Evolutionary conservation across 1,140 invertebrate genomes (phyloP), one percentile per base, ranked within the genome.

Genomic region (Drosophila miranda): DNA sequence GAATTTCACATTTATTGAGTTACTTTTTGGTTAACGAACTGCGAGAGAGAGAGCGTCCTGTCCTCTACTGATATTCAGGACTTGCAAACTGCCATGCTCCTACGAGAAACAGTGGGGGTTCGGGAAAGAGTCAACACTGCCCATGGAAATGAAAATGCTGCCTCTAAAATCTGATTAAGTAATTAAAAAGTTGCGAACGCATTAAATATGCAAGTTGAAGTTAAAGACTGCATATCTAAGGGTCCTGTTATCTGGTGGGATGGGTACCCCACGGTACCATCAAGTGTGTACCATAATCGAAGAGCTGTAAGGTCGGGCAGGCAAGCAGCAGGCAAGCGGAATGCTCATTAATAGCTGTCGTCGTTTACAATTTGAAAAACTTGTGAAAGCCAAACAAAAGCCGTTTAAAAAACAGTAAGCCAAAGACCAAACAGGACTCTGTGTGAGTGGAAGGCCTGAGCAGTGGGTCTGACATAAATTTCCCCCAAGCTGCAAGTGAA

Each of bases 311-410:
- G 30, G 30, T 30, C 30, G 42, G 49, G 9, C 13, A 16, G 28
- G 8, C 8, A 9, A 3, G 34, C 7, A 19, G 7, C 9, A 5
- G 45, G 41, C 21, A 23, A 42, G 49, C 41, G 38, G 11, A 71
- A 76, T 86, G 86, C 80, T 83, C 80, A 83, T 83, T 83, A 86
- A 83, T 83, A 83, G 79, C 81, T 80, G 81, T 79, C 72, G 67
- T 70, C 48, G 50, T 56, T 48, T 50, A 66, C 56, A 73, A 62
- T 56, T 44, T 55, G 50, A 62, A 78, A 64, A 63, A 66, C 74
- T 74, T 74, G 66, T 74, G 71, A 60, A 74, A 56, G 70, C 69
- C 69, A 74, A 74, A 74, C 69, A 74, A 74, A 74, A 57, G 71
- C 71, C 26, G 69, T 74, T 74, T 58, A 52, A 30, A 64, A 57